phyloP scores from a whole-genome alignment of 2,888 invertebrate species.

The Agapetus fuscipes region DNA sequence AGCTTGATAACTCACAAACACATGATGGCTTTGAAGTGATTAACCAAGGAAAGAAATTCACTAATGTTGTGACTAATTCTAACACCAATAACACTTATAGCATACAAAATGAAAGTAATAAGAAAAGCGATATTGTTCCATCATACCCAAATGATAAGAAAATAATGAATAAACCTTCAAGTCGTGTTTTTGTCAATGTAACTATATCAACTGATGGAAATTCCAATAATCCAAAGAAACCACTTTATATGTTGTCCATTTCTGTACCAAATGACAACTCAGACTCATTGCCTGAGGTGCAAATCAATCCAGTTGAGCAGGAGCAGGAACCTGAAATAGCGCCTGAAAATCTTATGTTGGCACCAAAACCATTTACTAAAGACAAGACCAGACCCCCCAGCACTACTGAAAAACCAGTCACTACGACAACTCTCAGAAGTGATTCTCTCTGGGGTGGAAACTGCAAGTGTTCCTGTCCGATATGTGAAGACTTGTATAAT shows the following conservation, averaged over 20 bases:
- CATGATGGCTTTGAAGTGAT: too few species aligned
- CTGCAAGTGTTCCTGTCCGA: conserved; percentile 67
- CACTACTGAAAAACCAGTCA: conserved; percentile 25
- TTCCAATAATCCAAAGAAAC: conserved; percentile 42
- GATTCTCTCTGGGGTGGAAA: conserved; percentile 47
- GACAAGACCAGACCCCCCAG: conserved; percentile 28
- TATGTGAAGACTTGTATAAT: conserved; percentile 43
- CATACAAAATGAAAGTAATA: too few species aligned
- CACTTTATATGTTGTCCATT: conserved; percentile 70
- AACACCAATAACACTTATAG: too few species aligned
- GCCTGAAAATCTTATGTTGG: conserved; percentile 2
- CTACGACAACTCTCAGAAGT: conserved; percentile 24
- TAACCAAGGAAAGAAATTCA: too few species aligned
- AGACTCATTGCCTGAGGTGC: conserved; percentile 44
- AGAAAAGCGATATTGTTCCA: too few species aligned
- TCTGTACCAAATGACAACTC: conserved; percentile 59
- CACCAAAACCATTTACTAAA: conserved; percentile 32
- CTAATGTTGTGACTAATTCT: too few species aligned
- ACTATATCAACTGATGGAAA: conserved; percentile 64
- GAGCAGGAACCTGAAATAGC: conserved; percentile 9
- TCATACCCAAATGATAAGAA: too few species aligned
- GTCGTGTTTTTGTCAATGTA: conserved; percentile 69
- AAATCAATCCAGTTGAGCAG: conserved; percentile 41
- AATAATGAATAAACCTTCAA: too few species aligned
- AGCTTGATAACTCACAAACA: too few species aligned